Conservation (phyloP, 2,113 vertebrate genomes). For the Carassius carassius region DNA sequence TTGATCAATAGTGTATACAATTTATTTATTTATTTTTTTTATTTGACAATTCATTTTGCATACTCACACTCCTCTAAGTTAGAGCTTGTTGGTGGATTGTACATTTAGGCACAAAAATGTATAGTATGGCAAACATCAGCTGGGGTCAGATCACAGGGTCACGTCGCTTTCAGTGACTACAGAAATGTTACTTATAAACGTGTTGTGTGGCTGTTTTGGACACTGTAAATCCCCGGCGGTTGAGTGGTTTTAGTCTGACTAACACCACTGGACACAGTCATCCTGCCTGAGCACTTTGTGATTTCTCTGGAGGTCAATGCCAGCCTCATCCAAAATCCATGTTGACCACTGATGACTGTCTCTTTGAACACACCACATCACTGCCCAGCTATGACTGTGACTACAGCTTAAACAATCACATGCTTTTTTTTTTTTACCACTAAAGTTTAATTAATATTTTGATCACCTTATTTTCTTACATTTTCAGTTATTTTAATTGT, state of each 20-base stretch:
- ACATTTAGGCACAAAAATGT: background rate
- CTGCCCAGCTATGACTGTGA: background rate
- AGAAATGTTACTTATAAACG: background rate
- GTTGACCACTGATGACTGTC: background rate
- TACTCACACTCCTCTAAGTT: background rate
- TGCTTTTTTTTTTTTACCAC: too few relatives aligned
- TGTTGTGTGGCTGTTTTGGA: background rate
- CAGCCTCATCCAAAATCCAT: background rate
- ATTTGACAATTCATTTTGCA: background rate
- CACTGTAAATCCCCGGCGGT: background rate
- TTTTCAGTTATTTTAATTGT: too few relatives aligned
- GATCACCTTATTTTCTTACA: too few relatives aligned
- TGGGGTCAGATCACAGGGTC: background rate
- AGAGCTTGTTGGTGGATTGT: background rate
- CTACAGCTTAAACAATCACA: too few relatives aligned
- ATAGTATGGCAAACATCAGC: background rate
- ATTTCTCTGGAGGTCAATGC: background rate
- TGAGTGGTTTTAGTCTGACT: background rate
- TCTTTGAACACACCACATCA: background rate
- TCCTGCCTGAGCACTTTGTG: background rate
- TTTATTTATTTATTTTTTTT: too few relatives aligned
- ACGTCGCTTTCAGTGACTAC: background rate
- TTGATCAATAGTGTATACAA: too few relatives aligned
- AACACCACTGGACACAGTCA: background rate
- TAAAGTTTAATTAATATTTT: too few relatives aligned